A percentile compares a stretch with the other conserved stretches of the same genome.
These are phyloP conservation scores for Menura novaehollandiae DNA, from an alignment of 2,113 vertebrate species.

Conservation along the genomic window DNA sequence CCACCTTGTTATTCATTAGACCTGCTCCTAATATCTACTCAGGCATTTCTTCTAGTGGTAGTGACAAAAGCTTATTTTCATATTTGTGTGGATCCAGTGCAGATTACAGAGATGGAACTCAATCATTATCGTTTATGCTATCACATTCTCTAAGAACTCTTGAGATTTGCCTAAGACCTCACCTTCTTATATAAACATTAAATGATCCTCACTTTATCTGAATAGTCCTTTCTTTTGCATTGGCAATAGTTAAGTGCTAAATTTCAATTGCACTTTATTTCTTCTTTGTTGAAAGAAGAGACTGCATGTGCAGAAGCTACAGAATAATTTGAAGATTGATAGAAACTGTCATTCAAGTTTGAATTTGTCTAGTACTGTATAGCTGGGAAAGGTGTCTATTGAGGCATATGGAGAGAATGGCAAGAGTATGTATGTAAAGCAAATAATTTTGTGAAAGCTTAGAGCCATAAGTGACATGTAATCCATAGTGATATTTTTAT, in stretches of 20 bases:
- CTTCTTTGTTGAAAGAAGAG: background rate
- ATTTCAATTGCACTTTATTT: background rate
- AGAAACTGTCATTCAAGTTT: background rate
- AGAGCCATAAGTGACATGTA: background rate
- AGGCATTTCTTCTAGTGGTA: background rate
- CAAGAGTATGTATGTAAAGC: background rate
- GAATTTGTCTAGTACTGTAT: background rate
- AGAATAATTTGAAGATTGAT: background rate
- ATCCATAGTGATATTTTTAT: background rate
- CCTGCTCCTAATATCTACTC: background rate
- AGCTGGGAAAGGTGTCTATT: background rate
- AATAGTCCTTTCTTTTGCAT: background rate
- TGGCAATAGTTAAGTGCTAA: background rate
- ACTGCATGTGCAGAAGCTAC: background rate
- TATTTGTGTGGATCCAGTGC: background rate
- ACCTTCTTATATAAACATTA: background rate
- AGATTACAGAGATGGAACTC: background rate
- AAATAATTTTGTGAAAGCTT: background rate
- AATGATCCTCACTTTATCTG: background rate
- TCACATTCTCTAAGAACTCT: background rate
- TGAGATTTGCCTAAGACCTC: background rate
- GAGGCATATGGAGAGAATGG: background rate
- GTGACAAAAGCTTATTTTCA: background rate
- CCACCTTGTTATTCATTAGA: conserved; percentile 20
- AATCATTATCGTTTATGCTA: background rate